Base-by-base conservation (phyloP, 2,113 vertebrate species). In the Lasiurus cinereus region DNA sequence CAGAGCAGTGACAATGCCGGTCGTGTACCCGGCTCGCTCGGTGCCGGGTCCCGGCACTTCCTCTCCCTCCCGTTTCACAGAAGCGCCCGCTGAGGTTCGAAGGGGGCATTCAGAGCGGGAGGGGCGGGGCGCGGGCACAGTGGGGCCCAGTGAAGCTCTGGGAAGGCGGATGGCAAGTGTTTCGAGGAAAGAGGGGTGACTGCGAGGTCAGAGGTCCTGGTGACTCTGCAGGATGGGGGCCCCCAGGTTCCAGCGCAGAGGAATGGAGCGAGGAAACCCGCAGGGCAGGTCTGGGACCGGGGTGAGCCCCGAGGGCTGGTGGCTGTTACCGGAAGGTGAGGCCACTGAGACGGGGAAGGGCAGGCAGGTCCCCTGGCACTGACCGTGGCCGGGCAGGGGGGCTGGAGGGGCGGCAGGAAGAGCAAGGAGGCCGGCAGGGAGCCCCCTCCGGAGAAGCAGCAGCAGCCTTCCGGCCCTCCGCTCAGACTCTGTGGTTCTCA, bases 41-140 rank as follows among this genome's bases (percentile, higher is more conserved):
- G n/a, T n/a, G n/a, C n/a, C n/a, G n/a, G n/a, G n/a, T n/a, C n/a
- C n/a, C n/a, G n/a, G n/a, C n/a, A n/a, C n/a, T n/a, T n/a, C n/a
- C n/a, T n/a, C n/a, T 11, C 12, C n/a, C 12, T 27, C 39, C 14
- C 39, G 18, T 9, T 11, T 24, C 12, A 21, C 43, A 72, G 48
- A 6, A 0, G 36, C 24, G 56, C 33, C 0, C 0, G 16, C 12
- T 2, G 39, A 21, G 50, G 14, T 8, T 8, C 46, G 13, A 21
- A 0, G 13, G 0, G 11, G 48, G 15, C 8, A 8, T 8, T 78
- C 62, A 56, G 19, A 14, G 39, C 1, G 66, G n/a, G 6, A 52
- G 31, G 24, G 74, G 13, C 0, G 4, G 46, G 31, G 31, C 27
- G 6, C 3, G 0, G 3, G 39, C 29, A n/a, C 46, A 52, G 19